phyloP scores from a whole-genome alignment of 1,140 invertebrate species.

The Musca vetustissima region DNA sequence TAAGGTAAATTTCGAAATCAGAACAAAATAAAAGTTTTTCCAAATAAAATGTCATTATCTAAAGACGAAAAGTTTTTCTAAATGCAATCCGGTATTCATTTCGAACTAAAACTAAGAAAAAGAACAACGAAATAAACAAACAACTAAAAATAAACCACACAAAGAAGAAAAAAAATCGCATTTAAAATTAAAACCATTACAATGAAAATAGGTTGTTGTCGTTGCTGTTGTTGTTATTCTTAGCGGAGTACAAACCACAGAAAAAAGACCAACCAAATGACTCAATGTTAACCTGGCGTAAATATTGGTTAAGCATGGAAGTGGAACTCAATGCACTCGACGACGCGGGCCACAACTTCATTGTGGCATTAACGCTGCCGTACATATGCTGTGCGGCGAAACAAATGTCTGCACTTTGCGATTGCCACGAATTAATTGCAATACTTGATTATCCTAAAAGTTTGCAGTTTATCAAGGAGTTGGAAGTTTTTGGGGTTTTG shows the following conservation, averaged over 20 bases:
- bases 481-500: neutral
- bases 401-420: conserved; percentile 29
- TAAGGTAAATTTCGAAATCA: too few relatives aligned
- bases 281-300: conserved; percentile 7
- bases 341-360: neutral
- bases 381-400: conserved; percentile 24
- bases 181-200: too few relatives aligned
- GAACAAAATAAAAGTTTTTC: too few relatives aligned
- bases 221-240: too few relatives aligned
- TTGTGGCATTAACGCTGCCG: conserved; percentile 15
- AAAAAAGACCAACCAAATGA: neutral
- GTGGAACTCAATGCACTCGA: neutral
- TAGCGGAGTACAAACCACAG: neutral
- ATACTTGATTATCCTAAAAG: conserved; percentile 33
- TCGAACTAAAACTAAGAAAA: too few relatives aligned
- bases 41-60: too few relatives aligned
- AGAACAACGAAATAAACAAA: too few relatives aligned
- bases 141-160: too few relatives aligned
- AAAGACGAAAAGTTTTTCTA: too few relatives aligned
- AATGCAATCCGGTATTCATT: too few relatives aligned
- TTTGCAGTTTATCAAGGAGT: conserved; percentile 30
- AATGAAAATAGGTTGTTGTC: too few relatives aligned
- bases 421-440: conserved; percentile 31
- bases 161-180: too few relatives aligned
- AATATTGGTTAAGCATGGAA: neutral